Percentiles rank a stretch among this genome's conserved stretches.
These are phyloP conservation scores for Microtus richardsoni DNA, from an alignment of 2,113 vertebrate genomes.

Conservation along the genomic window DNA sequence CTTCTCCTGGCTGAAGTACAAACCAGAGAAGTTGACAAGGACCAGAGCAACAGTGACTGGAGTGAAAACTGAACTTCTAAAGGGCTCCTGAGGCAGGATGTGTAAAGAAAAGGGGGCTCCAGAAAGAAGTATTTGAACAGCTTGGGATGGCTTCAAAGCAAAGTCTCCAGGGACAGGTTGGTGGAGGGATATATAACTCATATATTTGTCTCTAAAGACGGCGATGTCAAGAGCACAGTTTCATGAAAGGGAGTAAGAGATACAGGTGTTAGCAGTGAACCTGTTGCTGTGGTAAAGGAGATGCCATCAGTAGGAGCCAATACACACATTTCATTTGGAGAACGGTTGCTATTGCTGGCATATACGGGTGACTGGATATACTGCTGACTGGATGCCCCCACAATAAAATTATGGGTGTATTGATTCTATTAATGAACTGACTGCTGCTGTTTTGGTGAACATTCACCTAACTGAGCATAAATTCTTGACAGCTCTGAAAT, in stretches of 20 bases:
- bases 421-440: too few relatives aligned
- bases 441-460: not conserved
- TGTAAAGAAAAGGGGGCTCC: not conserved
- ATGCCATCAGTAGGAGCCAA: not conserved
- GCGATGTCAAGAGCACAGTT: not conserved
- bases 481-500: not conserved
- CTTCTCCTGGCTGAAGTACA: not conserved
- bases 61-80: not conserved
- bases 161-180: not conserved
- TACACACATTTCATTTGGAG: not conserved
- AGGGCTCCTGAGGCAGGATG: not conserved
- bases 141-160: not conserved
- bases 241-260: not conserved
- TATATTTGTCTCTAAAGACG: not conserved
- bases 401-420: not conserved
- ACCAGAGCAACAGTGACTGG: not conserved
- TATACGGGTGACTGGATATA: not conserved
- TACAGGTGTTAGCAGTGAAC: not conserved
- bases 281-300: not conserved
- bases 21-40: not conserved
- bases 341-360: too few relatives aligned
- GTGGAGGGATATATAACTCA: too few relatives aligned
- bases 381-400: not conserved
- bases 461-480: not conserved
- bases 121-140: not conserved